These are phyloP conservation scores for Venturia canescens DNA, from an alignment of 1,140 invertebrate genomes.

Conservation along the genomic window DNA sequence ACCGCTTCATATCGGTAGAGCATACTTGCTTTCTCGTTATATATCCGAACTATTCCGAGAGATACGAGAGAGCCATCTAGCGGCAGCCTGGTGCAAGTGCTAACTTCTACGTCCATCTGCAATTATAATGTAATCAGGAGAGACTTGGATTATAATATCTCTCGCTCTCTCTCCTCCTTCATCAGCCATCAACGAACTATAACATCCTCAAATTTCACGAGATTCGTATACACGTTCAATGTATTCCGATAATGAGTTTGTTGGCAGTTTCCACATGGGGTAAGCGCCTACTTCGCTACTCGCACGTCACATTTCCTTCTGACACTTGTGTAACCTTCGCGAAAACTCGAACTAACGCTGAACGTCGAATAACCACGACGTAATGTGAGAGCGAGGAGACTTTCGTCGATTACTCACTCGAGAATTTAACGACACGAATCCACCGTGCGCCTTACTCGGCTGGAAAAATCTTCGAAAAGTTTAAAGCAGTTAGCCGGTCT, in stretches of 20 bases:
- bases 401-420: no score
- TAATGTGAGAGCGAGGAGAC: no score
- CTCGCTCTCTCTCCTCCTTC: neutral
- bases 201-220: slow-evolving; percentile 42
- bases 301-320: neutral
- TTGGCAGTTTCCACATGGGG: neutral
- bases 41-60: slow-evolving; percentile 30
- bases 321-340: no score
- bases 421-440: no score
- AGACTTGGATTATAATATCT: slow-evolving; percentile 53
- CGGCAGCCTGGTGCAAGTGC: neutral
- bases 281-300: neutral
- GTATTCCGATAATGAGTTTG: slow-evolving; percentile 33
- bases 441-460: no score
- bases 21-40: slow-evolving; percentile 3
- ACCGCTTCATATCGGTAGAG: slow-evolving; percentile 31
- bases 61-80: neutral
- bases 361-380: no score
- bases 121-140: slow-evolving; percentile 58
- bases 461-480: no score
- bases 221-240: neutral
- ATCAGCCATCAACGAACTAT: slow-evolving; percentile 33
- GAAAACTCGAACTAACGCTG: neutral
- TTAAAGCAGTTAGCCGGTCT: no score
- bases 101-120: slow-evolving; percentile 53